Percentiles rank a stretch among this genome's conserved stretches.
Conservation (phyloP, 2,888 invertebrate genomes). For the Gonocerus acuteangulatus region DNA sequence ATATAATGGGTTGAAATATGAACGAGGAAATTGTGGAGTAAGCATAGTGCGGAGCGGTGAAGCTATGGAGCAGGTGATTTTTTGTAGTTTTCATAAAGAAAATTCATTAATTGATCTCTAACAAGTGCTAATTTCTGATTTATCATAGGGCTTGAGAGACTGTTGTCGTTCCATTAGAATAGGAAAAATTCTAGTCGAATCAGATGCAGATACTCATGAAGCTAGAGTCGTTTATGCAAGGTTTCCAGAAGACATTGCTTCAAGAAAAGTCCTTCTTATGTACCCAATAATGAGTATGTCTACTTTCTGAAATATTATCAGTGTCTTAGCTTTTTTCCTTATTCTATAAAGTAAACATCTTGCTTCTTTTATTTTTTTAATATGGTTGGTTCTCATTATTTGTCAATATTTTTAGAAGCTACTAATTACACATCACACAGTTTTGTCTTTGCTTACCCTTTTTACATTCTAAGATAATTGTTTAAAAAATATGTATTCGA, state of each 20-base stretch:
- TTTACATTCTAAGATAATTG: too few species aligned
- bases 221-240: slow-evolving; percentile 95
- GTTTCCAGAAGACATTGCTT: slow-evolving; percentile 90
- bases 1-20: slow-evolving; percentile 89
- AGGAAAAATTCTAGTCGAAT: slow-evolving; percentile 95
- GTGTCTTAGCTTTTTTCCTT: neutral
- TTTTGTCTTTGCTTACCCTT: too few species aligned
- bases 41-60: slow-evolving; percentile 91
- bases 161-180: slow-evolving; percentile 97
- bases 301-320: neutral
- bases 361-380: neutral
- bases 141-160: slow-evolving; percentile 69
- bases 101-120: neutral
- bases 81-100: neutral
- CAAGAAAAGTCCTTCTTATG: slow-evolving; percentile 84
- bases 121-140: neutral
- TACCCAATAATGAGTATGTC: slow-evolving; percentile 92
- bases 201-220: slow-evolving; percentile 91
- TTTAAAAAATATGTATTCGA: too few species aligned
- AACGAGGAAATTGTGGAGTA: slow-evolving; percentile 96
- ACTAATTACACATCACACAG: too few species aligned
- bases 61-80: slow-evolving; percentile 80
- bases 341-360: neutral
- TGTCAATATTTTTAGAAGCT: neutral
- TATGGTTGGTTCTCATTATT: neutral